Evolutionary conservation across 2,888 invertebrate genomes (phyloP).

Genomic region (Tetropium fuscum): DNA sequence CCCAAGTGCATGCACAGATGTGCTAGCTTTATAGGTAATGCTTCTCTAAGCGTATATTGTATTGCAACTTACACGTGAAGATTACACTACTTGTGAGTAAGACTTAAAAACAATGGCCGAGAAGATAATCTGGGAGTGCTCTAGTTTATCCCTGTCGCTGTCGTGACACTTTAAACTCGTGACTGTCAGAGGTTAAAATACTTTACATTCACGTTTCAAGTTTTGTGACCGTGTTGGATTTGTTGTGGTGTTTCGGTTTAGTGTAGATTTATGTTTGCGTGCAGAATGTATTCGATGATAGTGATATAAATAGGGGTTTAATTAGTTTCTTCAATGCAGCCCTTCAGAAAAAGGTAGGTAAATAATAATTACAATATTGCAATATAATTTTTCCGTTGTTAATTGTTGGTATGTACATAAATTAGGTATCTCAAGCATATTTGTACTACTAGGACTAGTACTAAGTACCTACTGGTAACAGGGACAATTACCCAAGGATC

Average conservation of each 20-base stretch:
- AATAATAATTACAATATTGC: too few relatives aligned
- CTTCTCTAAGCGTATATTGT: neutral
- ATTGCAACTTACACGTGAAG: neutral
- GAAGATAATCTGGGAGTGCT: conserved; percentile 5
- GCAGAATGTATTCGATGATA: neutral
- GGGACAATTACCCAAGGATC: too few relatives aligned
- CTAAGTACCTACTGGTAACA: too few relatives aligned
- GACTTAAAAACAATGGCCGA: conserved; percentile 1
- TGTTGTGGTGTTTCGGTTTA: neutral
- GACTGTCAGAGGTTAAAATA: conserved; percentile 34
- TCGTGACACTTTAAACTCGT: conserved; percentile 37
- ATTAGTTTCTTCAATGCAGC: too few relatives aligned
- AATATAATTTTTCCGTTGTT: too few relatives aligned
- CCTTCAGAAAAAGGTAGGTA: too few relatives aligned
- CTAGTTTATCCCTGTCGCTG: conserved; percentile 17
- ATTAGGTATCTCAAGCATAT: too few relatives aligned
- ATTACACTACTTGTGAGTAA: conserved; percentile 18
- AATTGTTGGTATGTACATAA: too few relatives aligned
- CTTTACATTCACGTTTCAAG: conserved; percentile 23
- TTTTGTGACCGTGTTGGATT: conserved; percentile 3
- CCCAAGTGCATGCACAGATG: conserved; percentile 10
- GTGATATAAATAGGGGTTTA: too few relatives aligned
- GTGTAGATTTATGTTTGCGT: neutral
- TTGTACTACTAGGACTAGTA: too few relatives aligned
- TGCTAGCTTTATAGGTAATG: conserved; percentile 13